phyloP scores from a whole-genome alignment of 1,140 invertebrate species.

The Sitodiplosis mosellana region DNA sequence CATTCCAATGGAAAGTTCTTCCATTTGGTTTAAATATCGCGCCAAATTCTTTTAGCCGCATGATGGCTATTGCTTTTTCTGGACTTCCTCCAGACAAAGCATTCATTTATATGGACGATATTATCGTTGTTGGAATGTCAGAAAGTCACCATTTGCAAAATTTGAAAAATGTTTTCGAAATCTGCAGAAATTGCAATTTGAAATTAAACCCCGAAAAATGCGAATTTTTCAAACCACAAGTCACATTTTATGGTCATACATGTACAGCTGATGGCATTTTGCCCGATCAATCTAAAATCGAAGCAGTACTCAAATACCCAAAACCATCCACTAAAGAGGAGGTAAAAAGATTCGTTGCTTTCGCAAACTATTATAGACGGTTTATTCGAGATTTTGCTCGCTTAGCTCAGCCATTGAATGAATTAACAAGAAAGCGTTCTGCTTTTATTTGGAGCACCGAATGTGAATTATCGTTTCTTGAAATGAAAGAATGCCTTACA shows the following conservation, averaged over 20 bases:
- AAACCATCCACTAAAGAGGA: conserved; percentile 2
- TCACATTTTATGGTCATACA: conserved; percentile 6
- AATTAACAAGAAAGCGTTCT: conserved; percentile 10
- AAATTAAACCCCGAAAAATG: conserved; percentile 8
- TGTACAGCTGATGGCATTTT: conserved; percentile 4
- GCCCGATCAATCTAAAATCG: conserved; percentile 1
- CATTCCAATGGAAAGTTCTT: conserved; percentile 4
- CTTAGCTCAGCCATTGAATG: conserved; percentile 12
- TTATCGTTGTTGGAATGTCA: background rate
- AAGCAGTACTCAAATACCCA: background rate
- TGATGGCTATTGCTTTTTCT: background rate
- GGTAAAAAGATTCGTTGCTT: conserved; percentile 9
- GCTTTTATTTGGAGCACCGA: conserved; percentile 8
- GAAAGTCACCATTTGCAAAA: conserved; percentile 4
- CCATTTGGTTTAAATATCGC: conserved; percentile 7
- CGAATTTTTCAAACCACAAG: conserved; percentile 5
- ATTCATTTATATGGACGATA: conserved; percentile 12
- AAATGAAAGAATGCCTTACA: conserved; percentile 10
- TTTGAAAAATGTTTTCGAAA: conserved; percentile 2
- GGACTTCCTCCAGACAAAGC: conserved; percentile 3
- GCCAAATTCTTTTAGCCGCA: conserved; percentile 4
- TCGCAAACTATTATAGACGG: conserved; percentile 10
- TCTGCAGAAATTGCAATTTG: conserved; percentile 4
- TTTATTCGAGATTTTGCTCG: conserved; percentile 11
- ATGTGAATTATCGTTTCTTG: conserved; percentile 11